Percentiles rank a stretch among this genome's conserved stretches.
phyloP scores from a whole-genome alignment of 2,797 vertebrate genomes.

The Gouania willdenowi region DNA sequence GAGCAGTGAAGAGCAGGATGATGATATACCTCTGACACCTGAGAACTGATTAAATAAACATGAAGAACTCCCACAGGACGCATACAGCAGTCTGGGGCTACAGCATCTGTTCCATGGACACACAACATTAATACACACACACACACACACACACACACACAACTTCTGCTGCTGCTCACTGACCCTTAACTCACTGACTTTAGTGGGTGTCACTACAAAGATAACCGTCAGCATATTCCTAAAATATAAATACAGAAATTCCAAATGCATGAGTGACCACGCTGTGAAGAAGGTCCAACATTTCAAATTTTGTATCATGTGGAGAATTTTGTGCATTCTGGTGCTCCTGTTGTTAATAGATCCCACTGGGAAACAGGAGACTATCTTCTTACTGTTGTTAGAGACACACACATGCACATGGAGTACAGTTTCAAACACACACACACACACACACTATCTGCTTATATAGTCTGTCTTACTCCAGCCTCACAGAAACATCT shows the following conservation, averaged over 20 bases:
- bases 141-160: conserved; percentile 2
- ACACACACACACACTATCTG: background rate
- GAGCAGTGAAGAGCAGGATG: conserved; percentile 7
- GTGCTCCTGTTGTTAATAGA: conserved; percentile 4
- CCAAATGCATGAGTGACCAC: background rate
- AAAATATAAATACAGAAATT: background rate
- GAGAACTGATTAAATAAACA: conserved; percentile 78
- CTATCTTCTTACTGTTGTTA: conserved; percentile 24
- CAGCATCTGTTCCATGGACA: conserved; percentile 73
- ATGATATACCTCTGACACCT: conserved; percentile 54
- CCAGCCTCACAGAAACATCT: background rate
- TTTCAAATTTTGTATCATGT: background rate
- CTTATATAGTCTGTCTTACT: background rate
- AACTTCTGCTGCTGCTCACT: background rate
- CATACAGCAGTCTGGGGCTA: conserved; percentile 66
- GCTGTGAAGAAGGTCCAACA: background rate
- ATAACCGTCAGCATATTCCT: background rate
- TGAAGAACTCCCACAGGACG: conserved; percentile 69
- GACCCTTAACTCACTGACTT: background rate
- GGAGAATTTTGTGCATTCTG: background rate
- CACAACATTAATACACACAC: conserved; percentile 11
- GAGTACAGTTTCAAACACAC: conserved; percentile 14
- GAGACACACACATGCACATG: background rate
- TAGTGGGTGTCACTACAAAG: background rate
- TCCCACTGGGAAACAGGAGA: conserved; percentile 21